phyloP scores from a whole-genome alignment of 2,888 invertebrate species.

The Agrochola circellaris region DNA sequence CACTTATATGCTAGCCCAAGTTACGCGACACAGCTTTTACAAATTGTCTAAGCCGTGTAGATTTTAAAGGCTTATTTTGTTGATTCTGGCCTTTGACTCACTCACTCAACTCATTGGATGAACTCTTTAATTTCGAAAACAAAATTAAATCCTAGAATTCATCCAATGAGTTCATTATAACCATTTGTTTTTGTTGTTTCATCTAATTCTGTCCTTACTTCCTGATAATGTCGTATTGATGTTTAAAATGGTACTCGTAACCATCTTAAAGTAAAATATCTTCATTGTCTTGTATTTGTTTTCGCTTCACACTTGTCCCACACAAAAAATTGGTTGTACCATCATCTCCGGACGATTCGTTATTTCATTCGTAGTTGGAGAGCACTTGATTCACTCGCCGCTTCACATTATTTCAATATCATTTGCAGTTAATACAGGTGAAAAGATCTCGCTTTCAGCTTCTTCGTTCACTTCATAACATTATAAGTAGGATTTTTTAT shows the following conservation, averaged over 20 bases:
- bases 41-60: not conserved
- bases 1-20: conserved; percentile 15
- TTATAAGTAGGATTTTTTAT: not conserved
- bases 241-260: not conserved
- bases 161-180: not conserved
- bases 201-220: not conserved
- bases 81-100: not conserved
- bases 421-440: conserved; percentile 39
- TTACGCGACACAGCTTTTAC: not conserved
- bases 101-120: not conserved
- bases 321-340: conserved; percentile 60
- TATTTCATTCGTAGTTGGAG: conserved; percentile 66
- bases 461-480: not conserved
- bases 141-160: not conserved
- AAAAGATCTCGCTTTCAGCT: conserved; percentile 24
- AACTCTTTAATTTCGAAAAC: not conserved
- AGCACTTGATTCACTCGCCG: conserved; percentile 67
- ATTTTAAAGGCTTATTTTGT: not conserved
- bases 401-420: conserved; percentile 57
- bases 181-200: not conserved
- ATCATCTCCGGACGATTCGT: conserved; percentile 67
- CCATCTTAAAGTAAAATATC: not conserved
- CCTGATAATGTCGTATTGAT: not conserved
- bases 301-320: conserved; percentile 35
- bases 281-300: not conserved